phyloP scores from a whole-genome alignment of 2,888 invertebrate genomes.

The Caenorhabditis zanzibari region DNA sequence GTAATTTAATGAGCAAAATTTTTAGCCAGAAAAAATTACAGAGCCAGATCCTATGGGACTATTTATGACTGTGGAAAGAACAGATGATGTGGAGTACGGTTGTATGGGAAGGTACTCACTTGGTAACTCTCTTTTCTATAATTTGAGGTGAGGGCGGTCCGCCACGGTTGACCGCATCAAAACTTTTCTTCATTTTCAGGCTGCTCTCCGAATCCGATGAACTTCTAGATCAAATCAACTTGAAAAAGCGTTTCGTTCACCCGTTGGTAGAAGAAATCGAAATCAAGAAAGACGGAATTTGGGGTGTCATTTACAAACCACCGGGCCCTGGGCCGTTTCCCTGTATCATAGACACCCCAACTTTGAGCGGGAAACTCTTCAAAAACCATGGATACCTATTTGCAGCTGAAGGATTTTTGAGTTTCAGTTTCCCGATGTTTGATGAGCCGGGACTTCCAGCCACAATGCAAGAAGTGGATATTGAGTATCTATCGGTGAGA shows the following conservation, averaged over 20 bases:
- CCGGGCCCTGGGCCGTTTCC: constrained; percentile 42
- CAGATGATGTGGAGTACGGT: background rate
- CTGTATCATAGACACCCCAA: background rate
- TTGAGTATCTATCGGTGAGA: constrained; percentile 40
- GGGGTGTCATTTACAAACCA: constrained; percentile 45
- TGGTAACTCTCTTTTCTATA: background rate
- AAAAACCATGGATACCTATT: constrained; percentile 11
- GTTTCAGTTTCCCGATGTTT: constrained; percentile 43
- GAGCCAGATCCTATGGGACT: constrained; percentile 59
- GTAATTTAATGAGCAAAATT: too few relatives aligned
- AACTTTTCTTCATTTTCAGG: background rate
- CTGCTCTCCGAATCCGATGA: background rate
- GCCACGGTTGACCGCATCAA: background rate
- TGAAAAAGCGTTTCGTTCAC: constrained; percentile 51
- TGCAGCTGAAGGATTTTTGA: constrained; percentile 58
- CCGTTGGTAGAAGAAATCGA: constrained; percentile 26
- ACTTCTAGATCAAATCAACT: background rate
- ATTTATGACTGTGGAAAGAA: constrained; percentile 35
- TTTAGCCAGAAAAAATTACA: background rate
- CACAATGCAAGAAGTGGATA: constrained; percentile 47
- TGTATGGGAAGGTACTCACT: background rate
- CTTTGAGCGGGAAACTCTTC: background rate
- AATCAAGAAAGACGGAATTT: constrained; percentile 30
- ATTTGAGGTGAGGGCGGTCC: background rate
- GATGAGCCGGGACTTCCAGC: constrained; percentile 25